Evolutionary conservation across 1,140 invertebrate genomes (phyloP), one percentile per base, ranked within the genome.

Genomic region (Coptotermes formosanus): DNA sequence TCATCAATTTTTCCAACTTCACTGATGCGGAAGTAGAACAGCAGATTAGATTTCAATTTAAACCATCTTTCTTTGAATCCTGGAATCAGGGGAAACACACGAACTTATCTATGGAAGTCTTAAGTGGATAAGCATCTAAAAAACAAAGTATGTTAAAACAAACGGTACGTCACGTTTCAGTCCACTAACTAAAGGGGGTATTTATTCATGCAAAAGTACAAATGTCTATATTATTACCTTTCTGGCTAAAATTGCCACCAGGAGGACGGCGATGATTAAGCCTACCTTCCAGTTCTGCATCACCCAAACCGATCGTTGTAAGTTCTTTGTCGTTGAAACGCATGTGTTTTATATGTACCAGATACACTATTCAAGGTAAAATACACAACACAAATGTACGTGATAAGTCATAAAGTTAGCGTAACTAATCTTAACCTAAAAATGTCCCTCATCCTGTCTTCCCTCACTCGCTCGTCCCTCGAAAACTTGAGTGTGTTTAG

Each of bases 11-110:
- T 93, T 48, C 94, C 94, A 88, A 93, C 90, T 88, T 95, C 94
- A 90, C 93, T 95, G 83, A 95, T 92, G 89, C 94, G 94, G 90
- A 94, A 95, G 89, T 95, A 95, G 91, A 95, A 95, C 75, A 95
- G 89, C 87, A 95, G 92, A 90, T 95, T 96, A 87, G 92, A 93
- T 84, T 93, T 92, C 21, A 96, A 90, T 88, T 94, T 94, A 89
- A 95, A 96, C 94, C 94, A 95, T 90, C 94, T 92, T 88, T 95
- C 94, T 89, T 95, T 95, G 88, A 93, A 95, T 59, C 90, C 93
- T 93, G 88, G 44, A 91, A 90, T 43, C 55, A 88, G 87, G 85
- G 82, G 4, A 23, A 64, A 64, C 14, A 1, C 11, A 48, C 7
- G 14, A 12, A 48, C 45, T 48, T 48, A 2, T 48, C 45, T 48